phyloP scores from a whole-genome alignment of 1,140 invertebrate genomes.

The Lordiphosa stackelbergi region DNA sequence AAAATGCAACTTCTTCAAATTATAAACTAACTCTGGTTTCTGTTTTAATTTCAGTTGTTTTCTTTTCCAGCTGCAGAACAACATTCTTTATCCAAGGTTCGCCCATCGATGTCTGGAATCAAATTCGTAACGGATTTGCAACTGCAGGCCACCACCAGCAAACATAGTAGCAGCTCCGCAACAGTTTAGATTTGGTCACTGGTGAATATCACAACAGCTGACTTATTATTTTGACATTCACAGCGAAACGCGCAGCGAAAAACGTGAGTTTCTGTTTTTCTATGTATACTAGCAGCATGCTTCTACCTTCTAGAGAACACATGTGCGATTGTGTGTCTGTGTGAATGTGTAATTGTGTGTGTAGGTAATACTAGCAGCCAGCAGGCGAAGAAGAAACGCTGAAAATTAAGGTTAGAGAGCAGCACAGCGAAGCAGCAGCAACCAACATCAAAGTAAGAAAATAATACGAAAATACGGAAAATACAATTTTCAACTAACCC shows the following conservation, averaged over 20 bases:
- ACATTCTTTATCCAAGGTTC: too few species aligned
- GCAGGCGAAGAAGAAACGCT: constrained; percentile 63
- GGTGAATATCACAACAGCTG: constrained; percentile 5
- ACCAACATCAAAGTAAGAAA: constrained; percentile 53
- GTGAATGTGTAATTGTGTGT: constrained; percentile 43
- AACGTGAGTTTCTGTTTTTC: constrained; percentile 72
- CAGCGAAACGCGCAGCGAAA: constrained; percentile 31
- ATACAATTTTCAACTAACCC: background rate
- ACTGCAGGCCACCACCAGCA: too few species aligned
- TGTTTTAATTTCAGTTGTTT: too few species aligned
- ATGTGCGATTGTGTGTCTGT: constrained; percentile 53
- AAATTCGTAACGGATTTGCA: too few species aligned
- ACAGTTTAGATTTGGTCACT: background rate
- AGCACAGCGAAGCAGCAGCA: constrained; percentile 40
- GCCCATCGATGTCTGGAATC: too few species aligned
- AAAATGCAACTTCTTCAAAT: too few species aligned
- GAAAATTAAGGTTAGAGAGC: constrained; percentile 77
- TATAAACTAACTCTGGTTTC: too few species aligned
- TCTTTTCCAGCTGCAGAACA: too few species aligned
- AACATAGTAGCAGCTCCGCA: too few species aligned
- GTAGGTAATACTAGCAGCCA: constrained; percentile 63
- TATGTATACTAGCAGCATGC: constrained; percentile 64
- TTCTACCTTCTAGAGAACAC: constrained; percentile 46
- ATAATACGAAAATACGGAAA: constrained; percentile 32
- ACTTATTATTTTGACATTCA: constrained; percentile 25